Percentiles rank a stretch among this genome's conserved stretches.
These are phyloP conservation scores for Ophiothrix spiculata DNA, from an alignment of 35 echinoderm and acorn worm genomes.

Conservation along the genomic window DNA sequence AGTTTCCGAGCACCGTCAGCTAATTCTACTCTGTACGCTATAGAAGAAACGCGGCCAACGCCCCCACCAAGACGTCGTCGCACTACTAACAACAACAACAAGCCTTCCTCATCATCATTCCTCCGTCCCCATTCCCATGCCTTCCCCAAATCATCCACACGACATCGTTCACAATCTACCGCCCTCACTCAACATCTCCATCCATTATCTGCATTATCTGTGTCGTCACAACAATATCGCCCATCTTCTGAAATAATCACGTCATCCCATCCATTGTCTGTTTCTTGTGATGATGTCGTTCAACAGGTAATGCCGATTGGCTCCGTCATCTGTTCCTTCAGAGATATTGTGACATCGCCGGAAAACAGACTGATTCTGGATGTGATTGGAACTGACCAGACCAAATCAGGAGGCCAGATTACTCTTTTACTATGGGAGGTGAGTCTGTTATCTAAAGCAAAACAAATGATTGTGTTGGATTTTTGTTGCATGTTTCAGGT, in stretches of 20 bases:
- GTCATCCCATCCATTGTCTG: not conserved
- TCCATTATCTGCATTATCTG: no score
- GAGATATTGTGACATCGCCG: conserved; percentile 79
- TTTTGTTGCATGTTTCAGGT: no score
- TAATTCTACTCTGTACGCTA: no score
- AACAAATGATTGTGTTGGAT: no score
- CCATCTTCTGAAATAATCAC: not conserved
- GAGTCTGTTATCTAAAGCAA: no score
- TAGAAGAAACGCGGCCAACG: not conserved
- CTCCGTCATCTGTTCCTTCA: conserved; percentile 81
- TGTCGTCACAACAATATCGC: not conserved
- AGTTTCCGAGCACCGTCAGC: no score
- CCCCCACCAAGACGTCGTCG: not conserved
- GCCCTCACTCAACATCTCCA: no score
- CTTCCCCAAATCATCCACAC: no score
- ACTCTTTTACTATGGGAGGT: conserved; percentile 89
- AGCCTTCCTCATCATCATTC: no score
- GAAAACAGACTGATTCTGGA: conserved; percentile 66
- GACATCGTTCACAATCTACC: no score
- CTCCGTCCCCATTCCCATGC: no score
- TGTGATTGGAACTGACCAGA: conserved; percentile 60
- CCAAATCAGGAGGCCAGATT: conserved; percentile 55
- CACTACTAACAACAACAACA: no score
- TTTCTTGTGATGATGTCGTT: not conserved
- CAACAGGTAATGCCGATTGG: conserved; percentile 64